Percentiles rank a stretch among this genome's conserved stretches.
phyloP scores from a whole-genome alignment of 2,888 invertebrate species.

The Tubulanus polymorphus region DNA sequence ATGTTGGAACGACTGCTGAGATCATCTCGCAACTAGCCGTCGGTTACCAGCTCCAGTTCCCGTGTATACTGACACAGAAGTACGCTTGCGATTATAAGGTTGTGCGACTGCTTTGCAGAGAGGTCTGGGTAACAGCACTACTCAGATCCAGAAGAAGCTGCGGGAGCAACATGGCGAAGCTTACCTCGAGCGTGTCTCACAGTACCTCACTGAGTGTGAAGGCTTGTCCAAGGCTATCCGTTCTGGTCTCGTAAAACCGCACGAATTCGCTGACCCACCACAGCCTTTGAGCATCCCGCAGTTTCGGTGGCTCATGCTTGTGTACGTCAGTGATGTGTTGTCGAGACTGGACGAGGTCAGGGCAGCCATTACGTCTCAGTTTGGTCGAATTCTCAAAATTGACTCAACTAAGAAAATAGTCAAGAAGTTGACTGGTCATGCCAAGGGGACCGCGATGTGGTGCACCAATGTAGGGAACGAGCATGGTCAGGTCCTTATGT shows the following conservation, averaged over 20 bases:
- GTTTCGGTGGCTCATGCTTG: slow-evolving; percentile 23
- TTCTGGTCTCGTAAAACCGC: slow-evolving; percentile 3
- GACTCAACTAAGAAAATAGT: slow-evolving; percentile 28
- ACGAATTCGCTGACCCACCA: slow-evolving; percentile 16
- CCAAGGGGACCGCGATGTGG: slow-evolving; percentile 23
- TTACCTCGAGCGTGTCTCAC: background rate
- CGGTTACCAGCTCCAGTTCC: background rate
- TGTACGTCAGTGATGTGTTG: slow-evolving; percentile 22
- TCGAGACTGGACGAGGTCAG: slow-evolving; percentile 22
- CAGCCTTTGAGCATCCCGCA: slow-evolving; percentile 11
- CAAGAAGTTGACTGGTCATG: slow-evolving; percentile 22
- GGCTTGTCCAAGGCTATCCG: slow-evolving; percentile 9
- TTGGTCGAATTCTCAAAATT: slow-evolving; percentile 26
- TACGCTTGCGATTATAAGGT: background rate
- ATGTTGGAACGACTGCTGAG: background rate
- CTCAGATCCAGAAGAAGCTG: background rate
- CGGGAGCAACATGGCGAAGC: background rate
- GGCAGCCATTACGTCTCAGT: slow-evolving; percentile 25
- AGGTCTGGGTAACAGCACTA: slow-evolving; percentile 1
- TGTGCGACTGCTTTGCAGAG: background rate
- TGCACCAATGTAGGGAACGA: slow-evolving; percentile 27
- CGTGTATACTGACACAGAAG: background rate
- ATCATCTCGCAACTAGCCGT: background rate
- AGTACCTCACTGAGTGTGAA: slow-evolving; percentile 5
- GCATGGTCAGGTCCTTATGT: slow-evolving; percentile 23